Base-by-base conservation (phyloP, 2,113 vertebrate species). In the Brachirus orientalis region DNA sequence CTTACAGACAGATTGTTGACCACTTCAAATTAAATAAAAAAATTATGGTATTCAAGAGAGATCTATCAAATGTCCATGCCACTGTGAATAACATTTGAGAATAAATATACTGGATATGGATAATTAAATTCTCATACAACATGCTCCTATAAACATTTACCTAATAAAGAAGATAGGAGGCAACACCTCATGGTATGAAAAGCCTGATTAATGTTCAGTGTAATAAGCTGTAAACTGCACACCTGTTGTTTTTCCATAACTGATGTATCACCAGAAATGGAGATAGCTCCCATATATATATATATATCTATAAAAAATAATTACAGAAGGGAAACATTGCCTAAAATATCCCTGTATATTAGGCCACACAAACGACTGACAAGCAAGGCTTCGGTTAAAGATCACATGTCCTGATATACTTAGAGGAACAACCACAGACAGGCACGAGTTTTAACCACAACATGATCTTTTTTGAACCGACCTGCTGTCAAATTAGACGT, bases 391-490 rank as follows among this genome's bases (percentile, higher is more conserved):
- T 58, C 72, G 72, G 80, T 89, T 79, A 88, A 86, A 81, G 81
- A 83, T 90, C 78, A 81, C 67, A 79, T 77, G 76, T 88, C 84
- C 89, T 72, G 85, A 82, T 75, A 93, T 90, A 91, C 37, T 77
- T 71, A 86, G 57, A 85, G 79, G 92, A 82, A 93, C 77, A 67
- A 90, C 71, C 82, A 93, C 90, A 91, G 61, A 93, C 93, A 90
- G 91, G 90, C 91, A 93, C 88, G 75, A 88, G 80, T 91, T 90
- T 84, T 80, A 81, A 91, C 82, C 87, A 90, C 89, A 84, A 92
- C 63, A 90, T 79, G 69, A 67, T 66, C 71, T 47, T 69, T n/a
- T 73, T 69, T 55, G 45, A 69, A 80, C 80, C 70, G 58, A 85
- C 75, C 80, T 80, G 80, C 77, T 77, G 80, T 75, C 83, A 69